These are phyloP conservation scores for Lagocephalus sceleratus DNA, from an alignment of 2,797 vertebrate species.

Conservation along the genomic window DNA sequence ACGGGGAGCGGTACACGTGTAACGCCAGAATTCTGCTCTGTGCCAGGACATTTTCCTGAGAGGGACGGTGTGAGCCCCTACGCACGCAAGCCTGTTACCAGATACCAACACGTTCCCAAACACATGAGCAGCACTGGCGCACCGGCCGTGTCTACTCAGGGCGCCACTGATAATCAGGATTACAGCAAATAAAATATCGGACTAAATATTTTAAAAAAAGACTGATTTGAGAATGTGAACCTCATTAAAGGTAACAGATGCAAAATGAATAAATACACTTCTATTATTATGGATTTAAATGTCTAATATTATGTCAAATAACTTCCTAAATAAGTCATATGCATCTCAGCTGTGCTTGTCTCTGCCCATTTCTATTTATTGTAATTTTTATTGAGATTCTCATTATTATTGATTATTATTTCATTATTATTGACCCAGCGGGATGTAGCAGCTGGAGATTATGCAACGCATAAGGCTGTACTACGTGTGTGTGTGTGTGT, in stretches of 20 bases:
- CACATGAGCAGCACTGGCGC: not conserved
- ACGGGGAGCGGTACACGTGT: conserved; percentile 1
- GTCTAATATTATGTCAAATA: too few species aligned
- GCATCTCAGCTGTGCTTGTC: too few species aligned
- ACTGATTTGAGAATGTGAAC: not conserved
- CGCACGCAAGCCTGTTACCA: conserved; percentile 2
- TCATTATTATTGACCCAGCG: too few species aligned
- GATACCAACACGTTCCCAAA: not conserved
- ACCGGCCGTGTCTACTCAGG: not conserved
- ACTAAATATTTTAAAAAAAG: too few species aligned
- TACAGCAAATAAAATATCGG: not conserved
- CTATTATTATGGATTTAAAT: too few species aligned
- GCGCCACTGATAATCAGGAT: not conserved
- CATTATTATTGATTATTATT: too few species aligned
- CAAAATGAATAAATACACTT: too few species aligned
- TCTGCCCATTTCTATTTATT: too few species aligned
- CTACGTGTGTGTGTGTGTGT: not conserved
- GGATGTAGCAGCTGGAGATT: not conserved
- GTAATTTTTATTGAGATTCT: too few species aligned
- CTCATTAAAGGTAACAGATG: too few species aligned
- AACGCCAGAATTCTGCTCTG: not conserved
- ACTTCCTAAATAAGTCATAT: too few species aligned
- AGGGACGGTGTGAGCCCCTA: not conserved
- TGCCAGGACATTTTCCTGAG: conserved; percentile 11
- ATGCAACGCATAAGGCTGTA: not conserved